Percentiles rank a stretch among this genome's conserved stretches.
phyloP scores from a whole-genome alignment of 2,888 invertebrate species.

The Timandra comae region DNA sequence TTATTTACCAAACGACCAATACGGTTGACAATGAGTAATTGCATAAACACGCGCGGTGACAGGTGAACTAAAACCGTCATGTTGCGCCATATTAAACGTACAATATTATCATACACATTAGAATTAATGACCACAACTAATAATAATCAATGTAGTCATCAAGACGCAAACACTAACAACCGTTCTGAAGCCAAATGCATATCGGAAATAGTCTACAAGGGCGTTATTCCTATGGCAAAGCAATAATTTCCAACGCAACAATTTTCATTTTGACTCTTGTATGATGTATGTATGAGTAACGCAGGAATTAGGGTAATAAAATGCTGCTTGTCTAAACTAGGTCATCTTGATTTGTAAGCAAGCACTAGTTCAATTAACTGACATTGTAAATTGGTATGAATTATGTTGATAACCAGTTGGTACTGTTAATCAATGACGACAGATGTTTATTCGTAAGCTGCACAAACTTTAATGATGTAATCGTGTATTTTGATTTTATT shows the following conservation, averaged over 20 bases:
- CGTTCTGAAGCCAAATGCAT: slow-evolving; percentile 27
- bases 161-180: slow-evolving; percentile 23
- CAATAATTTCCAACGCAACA: slow-evolving; percentile 25
- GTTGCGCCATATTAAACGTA: no score
- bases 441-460: no score
- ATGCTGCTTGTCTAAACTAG: slow-evolving; percentile 9
- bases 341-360: slow-evolving; percentile 18
- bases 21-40: no score
- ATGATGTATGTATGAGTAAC: slow-evolving; percentile 17
- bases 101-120: no score
- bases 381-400: neutral
- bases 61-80: no score
- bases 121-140: neutral
- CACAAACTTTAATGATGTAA: no score
- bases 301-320: slow-evolving; percentile 4
- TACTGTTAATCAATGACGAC: neutral
- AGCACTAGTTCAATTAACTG: slow-evolving; percentile 5
- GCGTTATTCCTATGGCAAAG: no score
- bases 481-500: no score
- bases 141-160: slow-evolving; percentile 14
- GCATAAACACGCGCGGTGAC: no score
- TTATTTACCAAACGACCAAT: no score
- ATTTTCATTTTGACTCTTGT: slow-evolving; percentile 13
- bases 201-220: slow-evolving; percentile 33
- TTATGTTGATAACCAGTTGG: neutral